These are phyloP conservation scores for Scomber japonicus DNA, from an alignment of 2,113 vertebrate genomes.

Conservation along the genomic window DNA sequence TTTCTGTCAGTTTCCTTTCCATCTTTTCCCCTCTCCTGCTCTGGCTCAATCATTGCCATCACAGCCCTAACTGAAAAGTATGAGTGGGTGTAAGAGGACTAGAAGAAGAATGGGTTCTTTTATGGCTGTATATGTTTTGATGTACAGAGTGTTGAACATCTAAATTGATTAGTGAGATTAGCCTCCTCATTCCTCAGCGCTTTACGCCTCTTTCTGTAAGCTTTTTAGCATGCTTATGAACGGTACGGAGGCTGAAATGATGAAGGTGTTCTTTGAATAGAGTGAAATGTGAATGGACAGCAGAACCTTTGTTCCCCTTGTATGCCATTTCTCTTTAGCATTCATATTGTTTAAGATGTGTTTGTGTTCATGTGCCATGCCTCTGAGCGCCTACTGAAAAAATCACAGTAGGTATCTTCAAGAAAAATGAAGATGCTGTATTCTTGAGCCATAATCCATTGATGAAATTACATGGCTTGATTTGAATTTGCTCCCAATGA, in stretches of 20 bases:
- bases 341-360: neutral
- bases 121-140: neutral
- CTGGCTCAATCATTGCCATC: slow-evolving; percentile 8
- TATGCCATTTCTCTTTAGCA: neutral
- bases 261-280: slow-evolving; percentile 5
- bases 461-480: neutral
- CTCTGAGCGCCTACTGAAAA: neutral
- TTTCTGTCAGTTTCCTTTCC: neutral
- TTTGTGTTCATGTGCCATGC: neutral
- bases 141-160: slow-evolving; percentile 32
- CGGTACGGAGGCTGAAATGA: slow-evolving; percentile 21
- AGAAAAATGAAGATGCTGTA: neutral
- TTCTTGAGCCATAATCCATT: neutral
- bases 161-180: slow-evolving; percentile 62
- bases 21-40: neutral
- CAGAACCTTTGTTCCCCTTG: neutral
- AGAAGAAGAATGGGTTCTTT: neutral
- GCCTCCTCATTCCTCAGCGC: slow-evolving; percentile 34
- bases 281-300: slow-evolving; percentile 1
- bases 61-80: slow-evolving; percentile 6
- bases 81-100: slow-evolving; percentile 49
- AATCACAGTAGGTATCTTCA: neutral
- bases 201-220: slow-evolving; percentile 18
- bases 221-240: slow-evolving; percentile 25
- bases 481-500: neutral